Conservation (phyloP, 2,797 vertebrate species). For the Tokudaia tokunoshimensis region DNA sequence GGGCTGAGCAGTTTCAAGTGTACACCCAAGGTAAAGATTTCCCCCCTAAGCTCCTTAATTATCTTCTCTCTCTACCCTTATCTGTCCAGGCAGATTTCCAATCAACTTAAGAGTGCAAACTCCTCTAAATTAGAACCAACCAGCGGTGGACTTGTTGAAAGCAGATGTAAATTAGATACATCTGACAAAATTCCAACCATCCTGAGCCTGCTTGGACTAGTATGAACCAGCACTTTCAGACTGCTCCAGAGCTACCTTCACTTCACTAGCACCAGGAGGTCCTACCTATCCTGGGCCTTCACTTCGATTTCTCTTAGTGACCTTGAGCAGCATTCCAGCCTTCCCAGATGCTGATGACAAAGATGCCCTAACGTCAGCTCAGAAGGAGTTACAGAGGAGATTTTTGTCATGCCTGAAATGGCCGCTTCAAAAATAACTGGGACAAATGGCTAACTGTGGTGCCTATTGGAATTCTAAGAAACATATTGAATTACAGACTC, state of each 20-base stretch:
- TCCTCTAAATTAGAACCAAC: neutral
- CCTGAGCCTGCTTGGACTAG: neutral
- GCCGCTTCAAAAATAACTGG: neutral
- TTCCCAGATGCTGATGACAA: neutral
- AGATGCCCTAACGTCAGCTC: neutral
- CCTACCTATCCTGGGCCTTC: neutral
- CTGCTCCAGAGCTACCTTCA: neutral
- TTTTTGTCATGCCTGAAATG: neutral
- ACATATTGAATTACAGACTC: accelerated
- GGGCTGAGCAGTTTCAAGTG: neutral
- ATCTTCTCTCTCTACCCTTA: neutral
- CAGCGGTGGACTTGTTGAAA: neutral
- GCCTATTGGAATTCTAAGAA: neutral
- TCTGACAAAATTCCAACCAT: neutral
- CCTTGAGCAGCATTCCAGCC: no score
- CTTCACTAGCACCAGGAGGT: neutral
- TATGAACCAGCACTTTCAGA: neutral
- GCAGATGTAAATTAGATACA: neutral
- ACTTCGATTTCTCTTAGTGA: neutral
- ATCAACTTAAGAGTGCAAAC: neutral
- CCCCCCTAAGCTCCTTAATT: neutral
- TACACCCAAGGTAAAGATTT: neutral
- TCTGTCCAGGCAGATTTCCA: neutral
- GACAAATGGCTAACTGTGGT: neutral
- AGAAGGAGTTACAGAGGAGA: neutral